Conservation (phyloP, 2,888 invertebrate genomes). For the Platerodrilus igneus region DNA sequence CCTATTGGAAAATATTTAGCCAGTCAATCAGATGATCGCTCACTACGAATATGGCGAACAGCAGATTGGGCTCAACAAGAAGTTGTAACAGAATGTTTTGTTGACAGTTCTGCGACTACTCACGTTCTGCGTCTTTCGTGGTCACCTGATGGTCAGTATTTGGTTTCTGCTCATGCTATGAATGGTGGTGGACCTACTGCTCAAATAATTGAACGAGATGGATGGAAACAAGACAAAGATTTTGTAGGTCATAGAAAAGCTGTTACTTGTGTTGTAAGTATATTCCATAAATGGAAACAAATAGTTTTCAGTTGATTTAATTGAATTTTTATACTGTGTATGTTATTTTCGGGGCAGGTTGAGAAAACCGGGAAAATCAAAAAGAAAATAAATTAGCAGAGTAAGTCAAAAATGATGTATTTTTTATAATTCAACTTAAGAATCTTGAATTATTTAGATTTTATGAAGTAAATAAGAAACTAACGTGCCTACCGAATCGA, state of each 20-base stretch:
- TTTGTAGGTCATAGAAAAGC: conserved; percentile 98
- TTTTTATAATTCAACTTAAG: too few species aligned
- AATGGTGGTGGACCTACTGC: conserved; percentile 97
- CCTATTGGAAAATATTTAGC: conserved; percentile 96
- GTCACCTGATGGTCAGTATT: conserved; percentile 97
- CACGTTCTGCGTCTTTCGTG: conserved; percentile 89
- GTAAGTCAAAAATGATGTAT: too few species aligned
- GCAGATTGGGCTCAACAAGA: conserved; percentile 89
- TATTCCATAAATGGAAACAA: too few species aligned
- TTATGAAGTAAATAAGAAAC: too few species aligned
- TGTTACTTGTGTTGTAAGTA: conserved; percentile 74
- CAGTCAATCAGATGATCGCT: conserved; percentile 94
- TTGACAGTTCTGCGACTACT: conserved; percentile 82
- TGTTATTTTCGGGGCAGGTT: neutral
- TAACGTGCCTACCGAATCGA: too few species aligned
- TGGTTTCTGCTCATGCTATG: conserved; percentile 97
- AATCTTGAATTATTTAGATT: too few species aligned
- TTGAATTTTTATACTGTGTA: neutral
- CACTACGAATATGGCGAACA: conserved; percentile 91
- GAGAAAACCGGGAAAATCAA: too few species aligned
- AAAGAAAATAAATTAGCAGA: too few species aligned
- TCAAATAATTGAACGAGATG: conserved; percentile 90
- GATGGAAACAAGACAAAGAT: conserved; percentile 93
- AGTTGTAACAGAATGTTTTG: conserved; percentile 86
- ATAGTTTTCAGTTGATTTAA: too few species aligned